Base-by-base conservation (phyloP, 2,113 vertebrate genomes). In the Hemicordylus capensis region DNA sequence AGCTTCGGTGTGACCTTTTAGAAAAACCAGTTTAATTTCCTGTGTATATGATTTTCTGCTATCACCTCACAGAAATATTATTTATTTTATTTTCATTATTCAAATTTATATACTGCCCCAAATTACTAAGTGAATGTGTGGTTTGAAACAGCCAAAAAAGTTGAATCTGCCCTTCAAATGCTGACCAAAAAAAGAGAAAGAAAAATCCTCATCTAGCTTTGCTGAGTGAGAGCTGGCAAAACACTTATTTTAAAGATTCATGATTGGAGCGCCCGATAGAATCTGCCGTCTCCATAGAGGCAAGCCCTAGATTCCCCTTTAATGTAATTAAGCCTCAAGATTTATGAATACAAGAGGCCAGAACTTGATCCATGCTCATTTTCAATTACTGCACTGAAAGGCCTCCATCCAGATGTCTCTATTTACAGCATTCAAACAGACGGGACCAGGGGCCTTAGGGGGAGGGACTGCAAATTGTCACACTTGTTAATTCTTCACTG, bases 271-370 rank as follows among this genome's bases (percentile, higher is more conserved):
- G 90, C 94, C 95, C 17, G 96, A 98, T 98, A 98, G 96, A 96
- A 95, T 93, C 96, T 96, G 95, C 97, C 85, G 97, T 99, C 98
- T 98, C 97, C 97, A 97, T 97, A 97, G 97, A 93, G 96, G 96
- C 85, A 37, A 95, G 96, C 96, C 96, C 96, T 97, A 97, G 97
- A 96, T 97, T 97, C 97, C 96, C 93, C 97, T 96, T 97, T 99
- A 99, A 99, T 98, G 97, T 97, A 98, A 99, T 99, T 99, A 99
- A 96, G 95, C 93, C 90, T 95, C 95, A 97, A 98, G 98, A 98
- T 98, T 98, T 98, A 98, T 98, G 98, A 97, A 96, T 98, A 95
- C 93, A 96, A 96, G 96, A 95, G 96, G 95, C 97, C 97, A 97
- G 97, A 98, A 98, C 97, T 97, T 97, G 98, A 98, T 98, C 98